Base-by-base conservation (phyloP, 2,797 vertebrate species). In the Anniella stebbinsi region DNA sequence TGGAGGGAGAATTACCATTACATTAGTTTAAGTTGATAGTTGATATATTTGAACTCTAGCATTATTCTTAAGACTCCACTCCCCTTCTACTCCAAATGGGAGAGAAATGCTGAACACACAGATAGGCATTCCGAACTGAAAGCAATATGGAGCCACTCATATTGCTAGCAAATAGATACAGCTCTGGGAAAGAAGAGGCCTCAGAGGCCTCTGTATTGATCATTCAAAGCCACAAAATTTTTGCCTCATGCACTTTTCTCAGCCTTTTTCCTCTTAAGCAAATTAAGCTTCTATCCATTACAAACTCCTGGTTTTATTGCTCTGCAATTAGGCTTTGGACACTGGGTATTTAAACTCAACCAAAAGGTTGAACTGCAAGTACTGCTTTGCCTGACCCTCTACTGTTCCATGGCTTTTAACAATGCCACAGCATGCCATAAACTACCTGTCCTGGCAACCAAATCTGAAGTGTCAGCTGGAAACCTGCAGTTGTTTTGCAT, bases 221-320 rank as follows among this genome's bases (percentile, higher is more conserved):
- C 48, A 51, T 11, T 73, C 75, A n/a, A 33, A 82, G 25, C 2
- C 69, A 76, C 45, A 45, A 41, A 28, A 9, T 67, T 54, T 48
- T 9, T 51, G 54, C 84, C 18, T 25, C 2, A 15, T 33, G 36
- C 4, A 13, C 63, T 77, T 72, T 76, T 67, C 57, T 36, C 0
- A 25, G 18, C 7, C 1, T 38, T 72, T 84, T 33, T 75, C 30
- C 36, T 80, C 70, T 67, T 33, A 15, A 57, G 60, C 25, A 80
- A 77, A 23, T 63, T n/a, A 84, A 69, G 36, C 70, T 18, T 76
- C 69, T 38, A n/a, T 28, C 7, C 25, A 70, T 83, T 70, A 84
- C 2, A 36, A 73, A 75, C 33, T 78, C 48, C 0, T 0, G 0
- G 11, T 45, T 87, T 23, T 86, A 45, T 8, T 86, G 51, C 73